These are phyloP conservation scores for Isichthys henryi DNA, from an alignment of 2,113 vertebrate species.

Conservation along the genomic window DNA sequence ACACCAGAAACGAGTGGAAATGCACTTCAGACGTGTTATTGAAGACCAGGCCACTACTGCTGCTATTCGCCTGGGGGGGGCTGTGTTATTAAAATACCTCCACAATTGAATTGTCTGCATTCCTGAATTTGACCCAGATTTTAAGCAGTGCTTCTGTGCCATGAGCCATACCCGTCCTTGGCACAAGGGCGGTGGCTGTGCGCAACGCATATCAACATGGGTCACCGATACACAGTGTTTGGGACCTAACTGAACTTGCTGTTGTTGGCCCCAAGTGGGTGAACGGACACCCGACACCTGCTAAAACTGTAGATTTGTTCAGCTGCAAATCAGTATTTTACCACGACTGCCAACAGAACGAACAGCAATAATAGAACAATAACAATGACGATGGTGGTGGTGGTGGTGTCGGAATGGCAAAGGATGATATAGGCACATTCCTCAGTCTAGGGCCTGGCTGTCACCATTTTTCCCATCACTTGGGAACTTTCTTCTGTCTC, in stretches of 20 bases:
- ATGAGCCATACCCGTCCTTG: background rate
- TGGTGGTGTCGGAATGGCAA: background rate
- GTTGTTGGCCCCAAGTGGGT: background rate
- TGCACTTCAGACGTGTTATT: conserved; percentile 36
- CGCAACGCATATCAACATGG: background rate
- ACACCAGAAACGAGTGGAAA: conserved; percentile 23
- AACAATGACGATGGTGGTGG: background rate
- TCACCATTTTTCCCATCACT: background rate
- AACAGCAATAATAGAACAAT: background rate
- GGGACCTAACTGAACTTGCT: no score
- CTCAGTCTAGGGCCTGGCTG: background rate
- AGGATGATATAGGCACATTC: background rate
- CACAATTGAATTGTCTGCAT: conserved; percentile 25
- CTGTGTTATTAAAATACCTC: conserved; percentile 16
- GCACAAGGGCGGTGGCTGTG: no score
- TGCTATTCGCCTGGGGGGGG: conserved; percentile 11
- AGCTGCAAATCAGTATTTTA: background rate
- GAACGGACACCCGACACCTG: background rate
- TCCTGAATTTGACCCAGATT: conserved; percentile 33
- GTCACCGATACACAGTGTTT: background rate
- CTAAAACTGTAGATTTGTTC: background rate
- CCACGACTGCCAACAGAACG: background rate
- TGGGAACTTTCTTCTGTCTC: background rate
- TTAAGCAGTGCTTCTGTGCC: background rate
- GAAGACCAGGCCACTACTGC: conserved; percentile 20